Evolutionary conservation across 1,140 invertebrate genomes (phyloP).

Genomic region (Colletes gigas): DNA sequence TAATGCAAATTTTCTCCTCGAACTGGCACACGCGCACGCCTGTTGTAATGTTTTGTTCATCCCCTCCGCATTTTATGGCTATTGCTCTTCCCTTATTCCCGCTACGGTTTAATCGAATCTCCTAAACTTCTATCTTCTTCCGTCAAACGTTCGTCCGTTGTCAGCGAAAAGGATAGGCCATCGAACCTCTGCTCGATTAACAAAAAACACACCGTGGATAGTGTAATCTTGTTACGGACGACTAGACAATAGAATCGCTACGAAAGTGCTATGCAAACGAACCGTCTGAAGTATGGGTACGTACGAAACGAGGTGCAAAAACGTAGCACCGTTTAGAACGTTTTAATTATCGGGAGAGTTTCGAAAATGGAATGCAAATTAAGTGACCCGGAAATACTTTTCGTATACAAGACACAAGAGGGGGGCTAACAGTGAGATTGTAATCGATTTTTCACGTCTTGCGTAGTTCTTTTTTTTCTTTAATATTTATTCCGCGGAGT

Average conservation of each 20-base stretch:
- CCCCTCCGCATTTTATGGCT: slow-evolving; percentile 32
- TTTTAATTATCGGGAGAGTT: slow-evolving; percentile 51
- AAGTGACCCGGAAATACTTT: slow-evolving; percentile 21
- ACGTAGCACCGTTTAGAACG: slow-evolving; percentile 5
- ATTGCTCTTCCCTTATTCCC: slow-evolving; percentile 18
- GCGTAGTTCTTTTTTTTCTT: not conserved
- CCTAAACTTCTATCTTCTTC: not conserved
- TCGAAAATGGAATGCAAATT: slow-evolving; percentile 47
- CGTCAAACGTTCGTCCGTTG: slow-evolving; percentile 18
- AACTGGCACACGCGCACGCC: not conserved
- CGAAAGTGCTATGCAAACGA: slow-evolving; percentile 38
- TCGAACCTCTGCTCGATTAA: slow-evolving; percentile 15
- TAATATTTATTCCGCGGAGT: not conserved
- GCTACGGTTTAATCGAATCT: slow-evolving; percentile 22
- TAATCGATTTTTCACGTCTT: not conserved
- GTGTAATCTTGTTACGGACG: slow-evolving; percentile 17
- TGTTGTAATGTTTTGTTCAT: slow-evolving; percentile 28
- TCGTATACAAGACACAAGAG: not conserved
- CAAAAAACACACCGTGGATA: not conserved
- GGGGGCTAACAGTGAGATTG: no score
- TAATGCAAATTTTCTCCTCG: slow-evolving; percentile 38
- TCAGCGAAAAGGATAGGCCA: not conserved
- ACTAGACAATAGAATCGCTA: slow-evolving; percentile 1
- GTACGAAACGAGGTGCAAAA: slow-evolving; percentile 2
- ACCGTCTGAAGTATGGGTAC: not conserved